Conservation (phyloP, 2,797 vertebrate species). For the Mustela erminea region DNA sequence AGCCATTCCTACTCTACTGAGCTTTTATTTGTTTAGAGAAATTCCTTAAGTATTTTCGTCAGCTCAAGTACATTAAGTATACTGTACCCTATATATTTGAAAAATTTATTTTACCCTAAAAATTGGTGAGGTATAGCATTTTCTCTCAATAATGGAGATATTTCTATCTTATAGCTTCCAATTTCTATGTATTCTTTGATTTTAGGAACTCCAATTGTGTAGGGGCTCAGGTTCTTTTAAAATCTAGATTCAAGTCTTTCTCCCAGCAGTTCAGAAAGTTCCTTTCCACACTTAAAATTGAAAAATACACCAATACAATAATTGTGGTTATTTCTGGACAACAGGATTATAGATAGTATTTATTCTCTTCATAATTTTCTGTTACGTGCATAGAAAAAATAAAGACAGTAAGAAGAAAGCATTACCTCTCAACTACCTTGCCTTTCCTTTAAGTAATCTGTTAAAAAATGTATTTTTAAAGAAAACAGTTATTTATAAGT, state of each 20-base stretch:
- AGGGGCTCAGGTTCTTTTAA: not conserved
- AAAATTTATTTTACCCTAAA: not conserved
- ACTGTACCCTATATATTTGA: not conserved
- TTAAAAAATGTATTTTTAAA: constrained; percentile 19
- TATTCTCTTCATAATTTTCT: constrained; percentile 41
- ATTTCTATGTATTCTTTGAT: constrained; percentile 37
- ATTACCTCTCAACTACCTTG: not conserved
- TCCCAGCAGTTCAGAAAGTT: not conserved
- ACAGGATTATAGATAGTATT: not conserved
- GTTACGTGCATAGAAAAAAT: not conserved
- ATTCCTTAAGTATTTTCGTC: not conserved
- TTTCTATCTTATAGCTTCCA: not conserved
- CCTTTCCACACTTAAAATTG: not conserved
- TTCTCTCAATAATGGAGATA: not conserved
- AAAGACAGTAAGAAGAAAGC: constrained; percentile 1
- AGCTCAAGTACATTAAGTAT: not conserved
- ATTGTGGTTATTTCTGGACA: not conserved
- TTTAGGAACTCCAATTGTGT: not conserved
- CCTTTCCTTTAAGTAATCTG: not conserved
- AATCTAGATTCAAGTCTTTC: not conserved
- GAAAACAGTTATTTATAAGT: constrained; percentile 8
- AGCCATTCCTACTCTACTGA: not conserved
- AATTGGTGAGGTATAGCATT: not conserved
- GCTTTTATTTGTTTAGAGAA: not conserved
- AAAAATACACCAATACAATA: not conserved